A percentile compares a stretch with the other conserved stretches of the same genome.
Evolutionary conservation across 2,888 invertebrate species (phyloP).

Genomic region (Agriopis aurantiaria): DNA sequence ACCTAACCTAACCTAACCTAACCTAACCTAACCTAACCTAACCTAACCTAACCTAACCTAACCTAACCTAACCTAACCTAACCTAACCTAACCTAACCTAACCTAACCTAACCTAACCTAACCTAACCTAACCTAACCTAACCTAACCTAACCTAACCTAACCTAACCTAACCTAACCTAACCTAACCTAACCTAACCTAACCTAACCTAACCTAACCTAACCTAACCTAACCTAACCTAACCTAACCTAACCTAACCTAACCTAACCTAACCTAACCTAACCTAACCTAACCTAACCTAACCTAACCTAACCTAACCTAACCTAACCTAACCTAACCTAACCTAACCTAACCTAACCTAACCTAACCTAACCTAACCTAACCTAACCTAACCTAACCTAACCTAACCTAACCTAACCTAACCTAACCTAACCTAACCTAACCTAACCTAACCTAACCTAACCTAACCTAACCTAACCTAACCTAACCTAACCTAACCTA

Average conservation of each 20-base stretch:
- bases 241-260: conserved; percentile 8
- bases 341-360: conserved; percentile 42
- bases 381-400: conserved; percentile 39
- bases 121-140: conserved; percentile 40
- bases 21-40: conserved; percentile 39
- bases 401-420: conserved; percentile 36
- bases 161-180: conserved; percentile 42
- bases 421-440: conserved; percentile 36
- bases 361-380: conserved; percentile 31
- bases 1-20: conserved; percentile 41
- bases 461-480: conserved; percentile 37
- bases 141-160: conserved; percentile 44
- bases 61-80: conserved; percentile 42
- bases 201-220: conserved; percentile 43
- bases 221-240: conserved; percentile 42
- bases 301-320: conserved; percentile 32
- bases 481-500: conserved; percentile 40
- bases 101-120: conserved; percentile 37
- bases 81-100: conserved; percentile 39
- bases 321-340: conserved; percentile 44
- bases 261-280: conserved; percentile 44
- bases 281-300: conserved; percentile 36
- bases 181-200: conserved; percentile 41
- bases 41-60: conserved; percentile 39
- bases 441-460: conserved; percentile 38